Conservation (phyloP, 2,888 invertebrate genomes). For the Anarsia innoxiella region DNA sequence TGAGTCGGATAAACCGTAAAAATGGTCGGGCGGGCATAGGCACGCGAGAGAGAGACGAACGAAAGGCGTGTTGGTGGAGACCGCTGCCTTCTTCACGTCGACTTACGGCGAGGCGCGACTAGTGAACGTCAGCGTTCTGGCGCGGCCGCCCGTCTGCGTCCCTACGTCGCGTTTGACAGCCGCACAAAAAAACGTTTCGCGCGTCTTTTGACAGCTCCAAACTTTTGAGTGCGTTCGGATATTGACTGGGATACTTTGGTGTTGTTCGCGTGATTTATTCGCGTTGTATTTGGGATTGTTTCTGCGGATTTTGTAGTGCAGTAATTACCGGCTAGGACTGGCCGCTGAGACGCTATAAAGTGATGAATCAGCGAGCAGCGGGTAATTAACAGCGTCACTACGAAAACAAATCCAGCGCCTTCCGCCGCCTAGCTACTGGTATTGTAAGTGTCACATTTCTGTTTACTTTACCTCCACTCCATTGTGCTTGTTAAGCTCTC, state of each 20-base stretch:
- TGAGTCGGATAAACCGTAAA: constrained; percentile 74
- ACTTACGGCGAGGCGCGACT: constrained; percentile 69
- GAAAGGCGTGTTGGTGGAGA: constrained; percentile 72
- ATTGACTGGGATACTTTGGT: constrained; percentile 31
- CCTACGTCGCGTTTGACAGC: constrained; percentile 53
- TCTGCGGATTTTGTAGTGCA: constrained; percentile 51
- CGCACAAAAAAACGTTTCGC: constrained; percentile 61
- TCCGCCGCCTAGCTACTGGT: constrained; percentile 39
- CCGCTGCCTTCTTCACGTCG: constrained; percentile 74
- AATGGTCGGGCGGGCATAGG: constrained; percentile 68
- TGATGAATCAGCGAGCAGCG: constrained; percentile 73
- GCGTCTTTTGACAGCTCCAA: constrained; percentile 60
- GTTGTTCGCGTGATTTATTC: constrained; percentile 17
- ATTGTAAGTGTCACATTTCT: constrained; percentile 51
- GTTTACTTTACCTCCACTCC: constrained; percentile 9
- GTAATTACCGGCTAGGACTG: constrained; percentile 54
- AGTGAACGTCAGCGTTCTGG: constrained; percentile 71
- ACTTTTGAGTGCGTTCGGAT: constrained; percentile 54
- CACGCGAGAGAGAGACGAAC: constrained; percentile 69
- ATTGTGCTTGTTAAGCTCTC: constrained; percentile 8
- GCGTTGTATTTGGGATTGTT: constrained; percentile 27
- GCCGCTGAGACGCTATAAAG: constrained; percentile 68
- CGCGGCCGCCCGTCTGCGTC: constrained; percentile 60
- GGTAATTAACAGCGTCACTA: constrained; percentile 67
- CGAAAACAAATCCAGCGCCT: constrained; percentile 64